Base-by-base conservation (phyloP, 2,797 vertebrate genomes). In the Cynodonichthys magdalenae region DNA sequence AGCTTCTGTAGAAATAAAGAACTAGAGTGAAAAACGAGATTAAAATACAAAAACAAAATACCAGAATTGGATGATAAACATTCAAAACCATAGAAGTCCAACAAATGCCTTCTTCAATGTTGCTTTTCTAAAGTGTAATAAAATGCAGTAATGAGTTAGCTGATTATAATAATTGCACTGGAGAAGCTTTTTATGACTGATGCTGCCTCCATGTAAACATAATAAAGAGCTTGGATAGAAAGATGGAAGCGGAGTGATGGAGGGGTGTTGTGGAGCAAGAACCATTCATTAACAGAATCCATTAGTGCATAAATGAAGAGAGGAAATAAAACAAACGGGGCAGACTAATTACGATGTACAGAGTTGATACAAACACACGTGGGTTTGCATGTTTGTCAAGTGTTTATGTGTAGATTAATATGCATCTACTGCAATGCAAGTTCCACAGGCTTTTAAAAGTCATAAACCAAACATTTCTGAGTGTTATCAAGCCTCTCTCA, bases 211-310 rank as follows among this genome's bases (percentile, higher is more conserved):
- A 74, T 71, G 63, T 72, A 81, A 84, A 83, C 56, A 81, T 71
- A 89, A 88, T 87, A 72, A 88, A 83, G 63, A 74, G 77, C 66
- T 14, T 57, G 53, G 66, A 66, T 71, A 20, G 75, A 59, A 52
- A 83, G 75, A 84, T 68, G 42, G 47, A 63, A 49, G 53, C 64
- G 63, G 59, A 73, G 53, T 57, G 63, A 72, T 34, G 59, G 59
- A 74, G 62, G 56, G 63, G 60, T 75, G 72, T 74, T 80, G 59
- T 54, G 56, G 63, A 41, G 74, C 69, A 74, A 57, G 69, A 82
- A 74, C 70, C 64, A 74, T 87, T 90, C 84, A 91, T 91, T 90
- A 92, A 71, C 75, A 74, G 69, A 78, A 76, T 77, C 87, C 90
- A 93, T 92, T 92, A 90, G 84, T 69, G 79, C 63, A 83, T 78